Evolutionary conservation across 2,888 invertebrate genomes (phyloP).

Genomic region (Oscheius sp.): DNA sequence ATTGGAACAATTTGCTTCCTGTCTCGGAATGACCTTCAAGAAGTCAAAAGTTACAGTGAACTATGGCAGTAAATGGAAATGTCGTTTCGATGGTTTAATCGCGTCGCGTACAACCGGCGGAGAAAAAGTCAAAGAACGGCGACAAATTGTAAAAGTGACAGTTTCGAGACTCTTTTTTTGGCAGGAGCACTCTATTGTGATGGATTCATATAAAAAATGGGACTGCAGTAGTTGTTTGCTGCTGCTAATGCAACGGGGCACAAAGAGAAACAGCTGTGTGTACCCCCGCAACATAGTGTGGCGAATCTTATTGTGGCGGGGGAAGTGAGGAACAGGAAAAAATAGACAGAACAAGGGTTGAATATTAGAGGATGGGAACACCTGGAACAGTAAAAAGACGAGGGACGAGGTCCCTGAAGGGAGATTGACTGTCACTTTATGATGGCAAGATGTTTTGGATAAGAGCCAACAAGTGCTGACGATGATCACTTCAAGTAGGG

Average conservation of each 20-base stretch:
- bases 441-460: slow-evolving; percentile 1
- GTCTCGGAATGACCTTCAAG: background rate
- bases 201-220: background rate
- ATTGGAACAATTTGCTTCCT: background rate
- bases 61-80: no score
- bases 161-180: background rate
- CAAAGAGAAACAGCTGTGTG: slow-evolving; percentile 27
- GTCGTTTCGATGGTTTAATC: no score
- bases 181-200: background rate
- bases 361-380: background rate
- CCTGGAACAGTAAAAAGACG: background rate
- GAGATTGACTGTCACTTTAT: background rate
- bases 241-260: background rate
- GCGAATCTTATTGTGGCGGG: slow-evolving; percentile 14
- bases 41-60: no score
- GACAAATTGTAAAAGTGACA: background rate
- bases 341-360: background rate
- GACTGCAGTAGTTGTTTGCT: background rate
- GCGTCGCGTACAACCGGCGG: background rate
- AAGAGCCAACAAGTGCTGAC: background rate
- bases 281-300: slow-evolving; percentile 5
- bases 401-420: background rate
- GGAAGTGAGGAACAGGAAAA: slow-evolving; percentile 5
- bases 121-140: no score
- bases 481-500: no score